Evolutionary conservation across 1,140 invertebrate species (phyloP).

Genomic region (Euglossa dilemma): DNA sequence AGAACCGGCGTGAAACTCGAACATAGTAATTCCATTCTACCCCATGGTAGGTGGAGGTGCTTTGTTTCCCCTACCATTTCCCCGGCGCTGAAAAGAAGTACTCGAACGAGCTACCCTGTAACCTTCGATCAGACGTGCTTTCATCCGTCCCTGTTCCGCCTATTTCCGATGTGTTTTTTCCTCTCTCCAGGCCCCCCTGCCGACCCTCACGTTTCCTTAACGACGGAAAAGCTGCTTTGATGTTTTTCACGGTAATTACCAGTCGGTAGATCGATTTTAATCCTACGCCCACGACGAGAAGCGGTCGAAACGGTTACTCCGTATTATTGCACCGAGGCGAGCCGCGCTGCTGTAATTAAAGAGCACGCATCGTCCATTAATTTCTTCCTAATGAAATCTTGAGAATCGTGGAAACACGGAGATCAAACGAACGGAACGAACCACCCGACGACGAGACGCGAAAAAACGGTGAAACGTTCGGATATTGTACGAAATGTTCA

Average conservation of each 20-base stretch:
- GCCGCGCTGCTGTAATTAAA: background rate
- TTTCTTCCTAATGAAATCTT: too few relatives aligned
- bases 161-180: background rate
- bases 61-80: background rate
- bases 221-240: background rate
- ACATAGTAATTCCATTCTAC: conserved; percentile 10
- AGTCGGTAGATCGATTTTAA: background rate
- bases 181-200: background rate
- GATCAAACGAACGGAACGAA: background rate
- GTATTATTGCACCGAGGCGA: background rate
- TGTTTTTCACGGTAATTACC: background rate
- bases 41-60: background rate
- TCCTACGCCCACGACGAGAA: background rate
- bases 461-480: too few relatives aligned
- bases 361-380: too few relatives aligned
- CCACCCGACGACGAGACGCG: too few relatives aligned
- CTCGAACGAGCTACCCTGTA: background rate
- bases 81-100: background rate
- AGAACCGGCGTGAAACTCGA: conserved; percentile 3
- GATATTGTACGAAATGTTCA: too few relatives aligned
- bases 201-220: too few relatives aligned
- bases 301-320: background rate
- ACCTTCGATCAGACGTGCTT: conserved; percentile 16
- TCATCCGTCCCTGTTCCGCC: background rate
- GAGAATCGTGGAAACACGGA: too few relatives aligned